A percentile compares a stretch with the other conserved stretches of the same genome.
These are phyloP conservation scores for Lordiphosa mommai DNA, from an alignment of 1,140 invertebrate species.

Conservation along the genomic window DNA sequence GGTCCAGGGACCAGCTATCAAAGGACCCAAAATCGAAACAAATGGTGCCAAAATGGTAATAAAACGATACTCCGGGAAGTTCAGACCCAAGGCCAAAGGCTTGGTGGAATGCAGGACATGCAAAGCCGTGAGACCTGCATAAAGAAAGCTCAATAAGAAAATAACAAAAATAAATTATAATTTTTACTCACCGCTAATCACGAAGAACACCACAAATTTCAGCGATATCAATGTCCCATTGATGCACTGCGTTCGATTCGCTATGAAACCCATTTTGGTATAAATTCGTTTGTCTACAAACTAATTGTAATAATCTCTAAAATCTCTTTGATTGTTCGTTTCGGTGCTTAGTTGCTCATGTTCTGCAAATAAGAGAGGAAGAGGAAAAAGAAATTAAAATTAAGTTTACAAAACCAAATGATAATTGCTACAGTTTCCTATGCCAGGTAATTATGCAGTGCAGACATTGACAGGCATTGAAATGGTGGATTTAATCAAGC, in stretches of 20 bases:
- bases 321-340: constrained; percentile 6
- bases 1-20: constrained; percentile 85
- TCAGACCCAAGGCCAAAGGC: constrained; percentile 86
- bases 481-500: constrained; percentile 4
- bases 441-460: too few relatives aligned
- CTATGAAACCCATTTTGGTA: constrained; percentile 64
- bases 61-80: constrained; percentile 84
- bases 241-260: constrained; percentile 46
- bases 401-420: neutral
- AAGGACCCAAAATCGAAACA: constrained; percentile 85
- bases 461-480: constrained; percentile 9
- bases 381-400: neutral
- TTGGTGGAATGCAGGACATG: constrained; percentile 88
- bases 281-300: constrained; percentile 9
- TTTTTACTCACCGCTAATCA: constrained; percentile 69
- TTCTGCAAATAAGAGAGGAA: constrained; percentile 25
- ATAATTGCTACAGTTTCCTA: constrained; percentile 2
- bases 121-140: constrained; percentile 86
- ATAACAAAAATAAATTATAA: neutral
- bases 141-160: neutral
- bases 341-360: constrained; percentile 25
- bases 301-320: constrained; percentile 24
- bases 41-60: constrained; percentile 88
- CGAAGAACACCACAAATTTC: constrained; percentile 71
- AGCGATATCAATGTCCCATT: constrained; percentile 72